Evolutionary conservation across 2,113 vertebrate genomes (phyloP).

Genomic region (Lonchura striata): DNA sequence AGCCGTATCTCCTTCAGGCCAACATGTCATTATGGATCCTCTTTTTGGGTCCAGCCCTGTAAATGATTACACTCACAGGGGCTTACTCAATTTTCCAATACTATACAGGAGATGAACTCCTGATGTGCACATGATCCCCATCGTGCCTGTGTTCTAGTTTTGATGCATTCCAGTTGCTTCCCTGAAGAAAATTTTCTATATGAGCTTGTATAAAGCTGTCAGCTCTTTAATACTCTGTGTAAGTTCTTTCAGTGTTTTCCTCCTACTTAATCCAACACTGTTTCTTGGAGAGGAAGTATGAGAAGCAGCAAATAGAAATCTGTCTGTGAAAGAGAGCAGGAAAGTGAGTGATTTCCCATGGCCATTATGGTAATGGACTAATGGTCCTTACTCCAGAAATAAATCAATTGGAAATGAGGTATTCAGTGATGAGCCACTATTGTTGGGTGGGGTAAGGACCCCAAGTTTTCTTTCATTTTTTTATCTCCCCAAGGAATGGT

Average conservation of each 20-base stretch:
- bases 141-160: not conserved
- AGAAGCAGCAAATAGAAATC: not conserved
- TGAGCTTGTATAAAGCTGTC: not conserved
- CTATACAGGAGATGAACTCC: not conserved
- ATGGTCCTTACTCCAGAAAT: not conserved
- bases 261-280: not conserved
- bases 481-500: not conserved
- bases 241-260: not conserved
- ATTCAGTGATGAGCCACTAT: not conserved
- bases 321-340: not conserved
- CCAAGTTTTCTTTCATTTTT: not conserved
- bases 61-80: not conserved
- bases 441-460: not conserved
- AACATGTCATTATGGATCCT: not conserved
- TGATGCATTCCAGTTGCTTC: not conserved
- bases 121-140: not conserved
- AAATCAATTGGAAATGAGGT: not conserved
- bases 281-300: not conserved
- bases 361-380: not conserved
- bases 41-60: not conserved
- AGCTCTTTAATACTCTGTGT: not conserved
- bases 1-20: not conserved
- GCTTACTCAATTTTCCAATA: not conserved
- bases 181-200: not conserved
- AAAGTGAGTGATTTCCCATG: not conserved